Evolutionary conservation across 2,797 vertebrate genomes (phyloP), one percentile per base, ranked within the genome.

Genomic region (Notolabrus celidotus): DNA sequence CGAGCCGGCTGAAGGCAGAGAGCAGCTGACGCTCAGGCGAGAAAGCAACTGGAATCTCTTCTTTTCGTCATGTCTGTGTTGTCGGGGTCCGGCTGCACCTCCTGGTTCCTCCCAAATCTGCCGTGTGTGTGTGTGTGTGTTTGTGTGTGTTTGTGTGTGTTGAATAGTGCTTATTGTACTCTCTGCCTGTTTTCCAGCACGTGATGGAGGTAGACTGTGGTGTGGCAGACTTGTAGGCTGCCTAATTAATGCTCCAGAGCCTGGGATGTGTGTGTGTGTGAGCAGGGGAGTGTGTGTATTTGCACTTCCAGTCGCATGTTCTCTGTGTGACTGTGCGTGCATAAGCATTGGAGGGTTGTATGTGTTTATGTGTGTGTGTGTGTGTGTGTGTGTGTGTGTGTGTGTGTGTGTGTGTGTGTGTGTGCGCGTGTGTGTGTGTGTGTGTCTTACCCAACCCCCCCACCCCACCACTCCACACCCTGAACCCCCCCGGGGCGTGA

Each of bases 241-340:
- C 83, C 86, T 92, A 91, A 93, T 93, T 91, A 93, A 93, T 89
- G 89, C 87, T 90, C 87, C 75, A 70, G 81, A 87, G 83, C 81
- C 67, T 72, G 58, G 72, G 74, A 83, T 72, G 84, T 89, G 86
- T 88, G 82, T 78, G 63, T 79, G 56, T 68, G 55, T 47, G 66
- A 57, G 47, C 56, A 39, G 64, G 15, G 52, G 19, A 17, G 39
- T 8, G 71, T 57, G 55, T 68, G 71, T 77, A 33, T 82, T 82
- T 79, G 70, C 67, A 77, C 80, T 79, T 80, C 53, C 52, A 74
- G 67, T 76, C 15, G 3, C 57, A 53, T 74, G 70, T 46, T 61
- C 77, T 64, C 36, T 63, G 74, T 88, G 79, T 79, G 77, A 77
- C 63, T 86, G 79, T 50, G 70, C 55, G 60, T 61, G 67, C 76